Evolutionary conservation across 2,888 invertebrate genomes (phyloP).

Genomic region (Villa cingulata): DNA sequence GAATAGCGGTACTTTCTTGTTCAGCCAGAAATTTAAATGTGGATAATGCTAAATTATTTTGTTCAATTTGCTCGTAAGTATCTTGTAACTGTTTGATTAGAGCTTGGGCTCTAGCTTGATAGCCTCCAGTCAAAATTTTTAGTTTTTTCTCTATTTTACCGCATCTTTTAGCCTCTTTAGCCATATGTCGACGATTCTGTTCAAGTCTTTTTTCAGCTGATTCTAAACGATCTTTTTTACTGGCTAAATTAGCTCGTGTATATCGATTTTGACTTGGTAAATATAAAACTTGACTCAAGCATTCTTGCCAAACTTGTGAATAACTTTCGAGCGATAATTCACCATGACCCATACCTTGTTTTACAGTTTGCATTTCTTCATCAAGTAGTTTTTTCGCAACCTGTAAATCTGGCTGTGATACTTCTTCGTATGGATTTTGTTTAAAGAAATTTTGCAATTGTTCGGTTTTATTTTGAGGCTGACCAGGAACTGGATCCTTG

Average conservation of each 20-base stretch:
- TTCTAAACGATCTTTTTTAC: slow-evolving; percentile 91
- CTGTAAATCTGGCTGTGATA: slow-evolving; percentile 51
- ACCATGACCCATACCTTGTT: slow-evolving; percentile 89
- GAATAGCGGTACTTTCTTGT: slow-evolving; percentile 82
- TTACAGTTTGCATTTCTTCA: slow-evolving; percentile 80
- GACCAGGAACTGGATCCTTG: slow-evolving; percentile 51
- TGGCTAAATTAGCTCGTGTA: slow-evolving; percentile 85
- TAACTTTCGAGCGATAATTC: slow-evolving; percentile 85
- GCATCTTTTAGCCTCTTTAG: slow-evolving; percentile 88
- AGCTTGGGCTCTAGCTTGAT: slow-evolving; percentile 68
- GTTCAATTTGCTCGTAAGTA: slow-evolving; percentile 79
- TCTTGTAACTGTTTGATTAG: slow-evolving; percentile 79
- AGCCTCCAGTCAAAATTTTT: slow-evolving; percentile 86
- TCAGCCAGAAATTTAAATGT: slow-evolving; percentile 83
- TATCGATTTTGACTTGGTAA: slow-evolving; percentile 85
- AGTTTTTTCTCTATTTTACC: slow-evolving; percentile 97
- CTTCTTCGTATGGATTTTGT: slow-evolving; percentile 69
- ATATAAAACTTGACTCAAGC: slow-evolving; percentile 81
- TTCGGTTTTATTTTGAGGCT: slow-evolving; percentile 32
- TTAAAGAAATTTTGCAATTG: slow-evolving; percentile 73
- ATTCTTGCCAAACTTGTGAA: slow-evolving; percentile 95
- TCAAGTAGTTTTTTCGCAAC: slow-evolving; percentile 50
- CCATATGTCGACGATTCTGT: slow-evolving; percentile 90
- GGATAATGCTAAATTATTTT: slow-evolving; percentile 72
- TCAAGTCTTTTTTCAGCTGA: slow-evolving; percentile 85